Percentiles rank a stretch among this genome's conserved stretches.
phyloP scores from a whole-genome alignment of 2,113 vertebrate species.

The Phyllostomus hastatus region DNA sequence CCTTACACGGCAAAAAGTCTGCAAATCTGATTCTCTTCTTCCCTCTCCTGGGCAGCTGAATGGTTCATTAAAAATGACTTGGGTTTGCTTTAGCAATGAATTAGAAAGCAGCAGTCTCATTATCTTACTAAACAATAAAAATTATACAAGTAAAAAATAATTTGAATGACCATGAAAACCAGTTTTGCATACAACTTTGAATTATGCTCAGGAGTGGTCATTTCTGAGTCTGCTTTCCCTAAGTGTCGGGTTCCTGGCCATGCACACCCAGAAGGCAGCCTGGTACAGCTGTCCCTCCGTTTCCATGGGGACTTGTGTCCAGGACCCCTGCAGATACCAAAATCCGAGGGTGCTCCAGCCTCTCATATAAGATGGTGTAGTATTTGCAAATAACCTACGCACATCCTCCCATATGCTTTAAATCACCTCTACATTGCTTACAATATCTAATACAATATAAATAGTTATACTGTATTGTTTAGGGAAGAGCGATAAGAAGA shows the following conservation, averaged over 20 bases:
- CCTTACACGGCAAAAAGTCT: not conserved
- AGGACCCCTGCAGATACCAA: not conserved
- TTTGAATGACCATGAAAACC: not conserved
- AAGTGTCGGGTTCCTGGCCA: not conserved
- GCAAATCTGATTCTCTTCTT: rapidly evolving
- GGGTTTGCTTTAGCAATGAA: not conserved
- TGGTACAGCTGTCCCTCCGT: not conserved
- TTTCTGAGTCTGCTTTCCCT: not conserved
- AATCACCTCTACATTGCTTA: not conserved
- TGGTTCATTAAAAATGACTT: not conserved
- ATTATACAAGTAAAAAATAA: not conserved
- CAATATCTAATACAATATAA: not conserved
- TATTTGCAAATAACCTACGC: not conserved
- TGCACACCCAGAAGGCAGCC: not conserved
- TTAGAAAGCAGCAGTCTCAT: not conserved
- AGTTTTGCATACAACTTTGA: not conserved
- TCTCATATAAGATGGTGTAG: not conserved
- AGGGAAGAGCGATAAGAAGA: not conserved
- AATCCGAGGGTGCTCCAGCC: not conserved
- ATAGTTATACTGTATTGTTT: not conserved
- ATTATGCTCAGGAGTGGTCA: not conserved
- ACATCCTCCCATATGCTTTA: not conserved
- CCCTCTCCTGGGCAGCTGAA: not conserved
- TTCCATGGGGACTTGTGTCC: not conserved
- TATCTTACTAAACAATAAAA: not conserved